Evolutionary conservation across 2,113 vertebrate genomes (phyloP).

Genomic region (Saimiri boliviensis): DNA sequence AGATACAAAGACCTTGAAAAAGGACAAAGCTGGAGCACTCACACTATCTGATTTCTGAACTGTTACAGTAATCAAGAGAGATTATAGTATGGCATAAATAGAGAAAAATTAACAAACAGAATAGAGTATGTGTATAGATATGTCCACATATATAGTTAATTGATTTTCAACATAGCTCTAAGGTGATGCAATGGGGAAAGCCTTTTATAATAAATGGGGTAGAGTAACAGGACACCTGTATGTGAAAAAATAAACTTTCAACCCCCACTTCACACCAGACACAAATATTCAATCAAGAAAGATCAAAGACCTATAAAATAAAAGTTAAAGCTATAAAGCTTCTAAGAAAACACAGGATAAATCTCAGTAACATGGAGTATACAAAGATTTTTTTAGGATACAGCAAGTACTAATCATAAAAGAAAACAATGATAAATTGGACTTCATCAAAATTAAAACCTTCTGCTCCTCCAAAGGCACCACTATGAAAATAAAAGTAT

Average conservation of each 20-base stretch:
- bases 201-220: background rate
- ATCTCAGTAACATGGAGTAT: background rate
- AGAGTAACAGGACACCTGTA: background rate
- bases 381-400: background rate
- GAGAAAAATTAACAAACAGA: background rate
- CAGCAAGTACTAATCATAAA: background rate
- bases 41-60: background rate
- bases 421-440: background rate
- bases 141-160: background rate
- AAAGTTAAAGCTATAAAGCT: no score
- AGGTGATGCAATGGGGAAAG: background rate
- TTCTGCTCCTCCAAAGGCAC: background rate
- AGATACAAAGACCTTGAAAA: background rate
- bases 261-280: no score
- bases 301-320: no score
- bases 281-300: no score
- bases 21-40: background rate
- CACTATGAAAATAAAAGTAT: background rate
- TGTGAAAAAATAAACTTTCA: background rate
- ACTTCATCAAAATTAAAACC: constrained; percentile 3
- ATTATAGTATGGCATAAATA: background rate
- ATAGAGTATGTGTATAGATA: background rate
- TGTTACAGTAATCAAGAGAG: background rate
- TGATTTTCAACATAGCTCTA: background rate
- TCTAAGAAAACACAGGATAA: no score